These are phyloP conservation scores for Brachypodius melanocephalos DNA, from an alignment of 2,113 vertebrate species.

Conservation along the genomic window DNA sequence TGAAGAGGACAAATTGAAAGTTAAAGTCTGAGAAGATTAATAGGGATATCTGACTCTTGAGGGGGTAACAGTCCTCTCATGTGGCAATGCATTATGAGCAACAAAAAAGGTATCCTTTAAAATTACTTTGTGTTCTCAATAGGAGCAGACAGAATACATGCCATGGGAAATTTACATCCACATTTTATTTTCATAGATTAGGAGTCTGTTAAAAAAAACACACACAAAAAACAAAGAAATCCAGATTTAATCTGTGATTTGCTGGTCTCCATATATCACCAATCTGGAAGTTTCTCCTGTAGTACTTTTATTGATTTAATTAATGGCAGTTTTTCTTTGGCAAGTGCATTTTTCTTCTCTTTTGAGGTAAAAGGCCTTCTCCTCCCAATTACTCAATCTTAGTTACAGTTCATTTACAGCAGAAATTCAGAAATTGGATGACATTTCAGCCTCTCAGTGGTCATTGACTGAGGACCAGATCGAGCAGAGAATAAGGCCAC, in stretches of 20 bases:
- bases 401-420: neutral
- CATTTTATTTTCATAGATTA: neutral
- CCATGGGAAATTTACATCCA: neutral
- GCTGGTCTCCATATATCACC: neutral
- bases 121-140: neutral
- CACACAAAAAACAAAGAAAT: neutral
- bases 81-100: slow-evolving; percentile 1
- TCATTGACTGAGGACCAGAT: neutral
- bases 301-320: neutral
- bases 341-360: neutral
- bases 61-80: neutral
- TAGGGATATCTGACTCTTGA: slow-evolving; percentile 14
- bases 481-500: neutral
- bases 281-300: neutral
- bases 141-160: neutral
- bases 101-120: slow-evolving; percentile 53
- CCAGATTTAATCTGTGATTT: neutral
- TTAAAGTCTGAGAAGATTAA: neutral
- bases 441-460: neutral
- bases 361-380: neutral
- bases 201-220: neutral
- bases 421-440: neutral
- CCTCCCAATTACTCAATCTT: neutral
- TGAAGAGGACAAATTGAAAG: neutral
- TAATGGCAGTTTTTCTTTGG: neutral